A percentile compares a stretch with the other conserved stretches of the same genome.
phyloP scores from a whole-genome alignment of 2,888 invertebrate genomes.

The Girardia tigrina region DNA sequence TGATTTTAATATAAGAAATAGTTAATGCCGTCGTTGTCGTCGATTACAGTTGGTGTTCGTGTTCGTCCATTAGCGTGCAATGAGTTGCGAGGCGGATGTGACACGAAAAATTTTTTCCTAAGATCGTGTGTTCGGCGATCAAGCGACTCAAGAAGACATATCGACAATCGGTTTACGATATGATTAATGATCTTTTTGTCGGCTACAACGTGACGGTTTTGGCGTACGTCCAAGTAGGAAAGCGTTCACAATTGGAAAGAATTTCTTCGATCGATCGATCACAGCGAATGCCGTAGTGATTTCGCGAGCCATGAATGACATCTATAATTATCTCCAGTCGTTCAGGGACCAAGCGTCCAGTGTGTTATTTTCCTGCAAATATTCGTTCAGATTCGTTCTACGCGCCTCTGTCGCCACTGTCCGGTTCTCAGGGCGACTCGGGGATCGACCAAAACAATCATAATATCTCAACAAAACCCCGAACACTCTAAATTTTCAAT shows the following conservation, averaged over 20 bases:
- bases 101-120: background rate
- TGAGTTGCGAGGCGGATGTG: background rate
- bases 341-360: too few species aligned
- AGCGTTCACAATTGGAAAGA: background rate
- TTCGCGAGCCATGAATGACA: background rate
- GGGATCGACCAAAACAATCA: too few species aligned
- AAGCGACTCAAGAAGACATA: slow-evolving; percentile 10
- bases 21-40: background rate
- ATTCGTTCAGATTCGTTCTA: too few species aligned
- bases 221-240: background rate
- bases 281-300: background rate
- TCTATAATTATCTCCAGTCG: background rate
- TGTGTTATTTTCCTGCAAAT: too few species aligned
- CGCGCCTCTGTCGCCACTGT: too few species aligned
- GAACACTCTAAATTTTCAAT: too few species aligned
- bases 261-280: background rate
- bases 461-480: too few species aligned
- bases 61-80: background rate
- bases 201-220: background rate
- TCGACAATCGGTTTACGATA: background rate
- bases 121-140: background rate
- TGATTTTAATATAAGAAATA: too few species aligned
- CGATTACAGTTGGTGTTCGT: background rate
- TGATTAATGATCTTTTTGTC: background rate
- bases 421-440: too few species aligned